These are phyloP conservation scores for Platysternon megacephalum DNA, from an alignment of 2,113 vertebrate species.

Conservation along the genomic window DNA sequence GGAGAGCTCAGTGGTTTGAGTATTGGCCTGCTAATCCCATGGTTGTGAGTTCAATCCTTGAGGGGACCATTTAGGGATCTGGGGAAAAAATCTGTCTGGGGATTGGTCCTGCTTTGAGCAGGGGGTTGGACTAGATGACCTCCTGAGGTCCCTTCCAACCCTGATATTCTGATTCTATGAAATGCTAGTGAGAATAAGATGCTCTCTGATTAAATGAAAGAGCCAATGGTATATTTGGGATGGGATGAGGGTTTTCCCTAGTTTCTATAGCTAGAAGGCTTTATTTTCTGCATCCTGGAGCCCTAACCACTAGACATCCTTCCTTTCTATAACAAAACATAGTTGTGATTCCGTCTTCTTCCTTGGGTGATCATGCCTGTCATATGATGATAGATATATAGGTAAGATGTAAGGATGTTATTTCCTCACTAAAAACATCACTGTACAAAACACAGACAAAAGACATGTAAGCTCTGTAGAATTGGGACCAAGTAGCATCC, in stretches of 20 bases:
- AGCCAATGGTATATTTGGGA: neutral
- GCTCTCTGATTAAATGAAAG: accelerated
- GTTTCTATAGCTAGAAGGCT: neutral
- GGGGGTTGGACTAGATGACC: too few relatives aligned
- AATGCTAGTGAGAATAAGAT: neutral
- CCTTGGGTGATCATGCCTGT: too few relatives aligned
- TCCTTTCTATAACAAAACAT: neutral
- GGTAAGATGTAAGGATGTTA: neutral
- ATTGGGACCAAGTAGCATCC: neutral
- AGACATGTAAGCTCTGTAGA: neutral
- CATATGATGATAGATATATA: neutral
- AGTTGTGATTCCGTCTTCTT: neutral
- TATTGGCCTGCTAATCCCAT: too few relatives aligned
- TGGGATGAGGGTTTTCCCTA: neutral
- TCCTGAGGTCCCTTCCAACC: too few relatives aligned
- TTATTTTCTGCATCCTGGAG: neutral
- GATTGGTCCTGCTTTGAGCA: too few relatives aligned
- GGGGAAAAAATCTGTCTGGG: too few relatives aligned
- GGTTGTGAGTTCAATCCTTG: too few relatives aligned
- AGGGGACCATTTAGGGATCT: too few relatives aligned
- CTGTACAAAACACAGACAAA: neutral
- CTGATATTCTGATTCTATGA: too few relatives aligned
- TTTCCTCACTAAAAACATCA: neutral
- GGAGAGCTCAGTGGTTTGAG: too few relatives aligned
- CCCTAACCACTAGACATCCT: neutral